Base-by-base conservation (phyloP, 2,888 invertebrate species). In the Clostera curtula region DNA sequence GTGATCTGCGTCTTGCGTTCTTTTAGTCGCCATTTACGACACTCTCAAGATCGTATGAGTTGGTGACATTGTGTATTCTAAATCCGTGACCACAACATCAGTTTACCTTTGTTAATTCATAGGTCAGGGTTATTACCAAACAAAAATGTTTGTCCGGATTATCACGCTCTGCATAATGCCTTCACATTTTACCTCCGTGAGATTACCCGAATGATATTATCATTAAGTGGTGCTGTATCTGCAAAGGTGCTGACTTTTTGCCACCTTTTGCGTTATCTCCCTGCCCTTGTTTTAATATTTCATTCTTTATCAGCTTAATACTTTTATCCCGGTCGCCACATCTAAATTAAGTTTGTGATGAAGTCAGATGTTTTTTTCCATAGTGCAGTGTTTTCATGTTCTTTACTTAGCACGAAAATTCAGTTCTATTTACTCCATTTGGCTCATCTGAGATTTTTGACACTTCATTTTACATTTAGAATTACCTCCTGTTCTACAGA, bases 151-250 rank as follows among this genome's bases (percentile, higher is more conserved):
- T 17, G n/a, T 7, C 12, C 13, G 22, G 12, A 23, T 23, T 25
- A 28, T n/a, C 18, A 27, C 29, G 20, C 9, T 45, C 45, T 23
- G 23, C 34, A 30, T 40, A 40, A 30, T 29, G 25, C 15, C 16
- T 19, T 31, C 12, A 34, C 13, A 41, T 45, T 29, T 25, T 4
- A 19, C 30, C 18, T 22, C 10, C 7, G 29, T 23, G 26, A 45
- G 22, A 17, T 17, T 25, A 29, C 8, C 9, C 25, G 25, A 26
- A 29, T 31, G 33, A 29, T 34, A 27, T 45, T 34, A 36, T 23
- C 23, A 29, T 35, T 32, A 42, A 13, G n/a, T n/a, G 10, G 27
- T 29, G 26, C 26, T 18, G 22, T 26, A 26, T 34, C 31, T 32
- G 23, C 19, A 24, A 12, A 26, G 23, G 22, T 15, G 12, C 27